Evolutionary conservation across 2,888 invertebrate species (phyloP), one percentile per base, ranked within the genome.

Genomic region (Ophion costatus): DNA sequence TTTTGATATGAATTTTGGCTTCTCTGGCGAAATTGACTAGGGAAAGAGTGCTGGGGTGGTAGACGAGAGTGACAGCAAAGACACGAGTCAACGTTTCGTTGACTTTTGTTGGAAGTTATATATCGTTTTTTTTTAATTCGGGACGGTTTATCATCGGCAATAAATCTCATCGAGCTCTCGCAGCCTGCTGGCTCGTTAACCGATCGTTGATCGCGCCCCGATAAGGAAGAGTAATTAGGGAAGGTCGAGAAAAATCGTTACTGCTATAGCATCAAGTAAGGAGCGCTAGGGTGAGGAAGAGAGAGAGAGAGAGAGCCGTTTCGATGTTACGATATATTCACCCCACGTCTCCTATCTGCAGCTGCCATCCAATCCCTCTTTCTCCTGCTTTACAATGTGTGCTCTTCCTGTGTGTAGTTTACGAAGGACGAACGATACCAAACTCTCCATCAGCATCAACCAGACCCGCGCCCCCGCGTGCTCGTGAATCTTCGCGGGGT

Each of bases 391-490:
- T 61, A 59, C 81, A 71, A 73, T 64, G 57, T 64, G 57, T 66
- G 64, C 64, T 70, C 56, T 69, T 79, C 22, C 82, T 51, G 24
- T 45, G 77, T 66, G 71, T 80, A 82, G 73, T 85, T 82, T 82
- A 85, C 85, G 85, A 82, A 76, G 73, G 85, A 69, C 82, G 77
- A 76, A 61, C 85, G 80, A 85, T 82, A 85, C 76, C 51, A 82
- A 85, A 79, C 85, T 85, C 85, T 80, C 80, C 82, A 85, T 82
- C 82, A 80, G 82, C 76, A 85, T 85, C 70, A 76, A 64, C 76
- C 79, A 63, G 67, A 76, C 69, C 82, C 73, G 45, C 45, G 45
- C 45, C 45, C 45, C 45, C 45, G 45, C 64, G 20, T 59, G 71
- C 82, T 85, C 85, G 82, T 85, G 79, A 85, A 82, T 82, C 82